Conservation (phyloP, 2,113 vertebrate species). For the Tinamus guttatus region DNA sequence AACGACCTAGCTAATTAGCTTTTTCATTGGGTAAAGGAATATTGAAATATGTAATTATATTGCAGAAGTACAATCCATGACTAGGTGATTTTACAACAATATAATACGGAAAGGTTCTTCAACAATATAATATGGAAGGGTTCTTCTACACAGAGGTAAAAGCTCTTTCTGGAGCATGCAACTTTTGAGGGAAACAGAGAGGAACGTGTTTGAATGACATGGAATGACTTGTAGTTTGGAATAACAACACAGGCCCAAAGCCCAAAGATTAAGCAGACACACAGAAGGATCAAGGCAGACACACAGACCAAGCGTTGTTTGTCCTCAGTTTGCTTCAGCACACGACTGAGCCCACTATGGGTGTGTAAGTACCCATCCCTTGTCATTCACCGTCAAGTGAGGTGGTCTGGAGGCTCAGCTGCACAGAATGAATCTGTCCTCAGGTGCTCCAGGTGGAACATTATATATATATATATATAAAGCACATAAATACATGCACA, state of each 20-base stretch:
- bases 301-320: not conserved
- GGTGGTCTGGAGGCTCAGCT: too few relatives aligned
- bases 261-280: not conserved
- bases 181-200: not conserved
- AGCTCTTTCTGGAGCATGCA: not conserved
- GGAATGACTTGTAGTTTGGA: not conserved
- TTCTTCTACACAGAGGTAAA: not conserved
- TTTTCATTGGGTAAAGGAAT: not conserved
- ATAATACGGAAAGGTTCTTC: not conserved
- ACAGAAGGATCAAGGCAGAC: not conserved
- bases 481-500: not conserved
- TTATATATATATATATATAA: not conserved
- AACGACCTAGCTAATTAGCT: slow-evolving; percentile 53
- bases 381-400: too few relatives aligned
- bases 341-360: not conserved
- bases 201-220: not conserved
- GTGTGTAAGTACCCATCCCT: not conserved
- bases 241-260: not conserved
- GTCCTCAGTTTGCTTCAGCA: not conserved
- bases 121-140: not conserved
- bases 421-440: not conserved
- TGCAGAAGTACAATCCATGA: not conserved
- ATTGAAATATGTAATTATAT: slow-evolving; percentile 33
- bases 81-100: not conserved
- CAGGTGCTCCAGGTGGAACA: not conserved